Evolutionary conservation across 1,140 invertebrate genomes (phyloP).

Genomic region (Marisa cornuarietis): DNA sequence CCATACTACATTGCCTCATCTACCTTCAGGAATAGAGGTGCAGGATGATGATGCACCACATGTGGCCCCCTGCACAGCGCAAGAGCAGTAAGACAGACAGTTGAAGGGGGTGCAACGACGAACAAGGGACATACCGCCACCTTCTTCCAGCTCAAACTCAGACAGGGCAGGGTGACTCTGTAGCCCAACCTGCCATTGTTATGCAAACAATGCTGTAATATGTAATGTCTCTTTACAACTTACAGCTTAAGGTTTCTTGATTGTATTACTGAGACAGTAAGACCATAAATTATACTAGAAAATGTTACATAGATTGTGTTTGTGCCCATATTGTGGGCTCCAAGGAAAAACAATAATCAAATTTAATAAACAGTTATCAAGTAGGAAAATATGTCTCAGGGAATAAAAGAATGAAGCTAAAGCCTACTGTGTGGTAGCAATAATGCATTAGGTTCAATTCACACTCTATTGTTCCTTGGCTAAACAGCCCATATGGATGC

Average conservation of each 20-base stretch:
- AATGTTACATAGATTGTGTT: too few species aligned
- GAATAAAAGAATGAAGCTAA: too few species aligned
- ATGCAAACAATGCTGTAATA: too few species aligned
- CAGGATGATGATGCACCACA: slow-evolving; percentile 15
- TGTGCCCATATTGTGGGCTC: too few species aligned
- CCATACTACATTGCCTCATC: neutral
- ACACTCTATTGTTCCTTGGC: too few species aligned
- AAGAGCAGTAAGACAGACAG: slow-evolving; percentile 42
- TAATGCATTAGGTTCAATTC: too few species aligned
- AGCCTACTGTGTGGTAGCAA: too few species aligned
- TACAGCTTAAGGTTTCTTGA: too few species aligned
- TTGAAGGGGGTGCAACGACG: slow-evolving; percentile 33
- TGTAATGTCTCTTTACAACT: neutral
- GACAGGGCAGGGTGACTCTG: slow-evolving; percentile 34
- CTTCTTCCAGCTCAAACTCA: slow-evolving; percentile 24
- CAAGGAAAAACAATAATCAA: too few species aligned
- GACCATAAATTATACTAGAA: neutral
- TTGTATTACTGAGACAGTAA: neutral
- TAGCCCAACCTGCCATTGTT: slow-evolving; percentile 35
- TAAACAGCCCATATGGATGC: too few species aligned
- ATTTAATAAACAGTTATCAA: too few species aligned
- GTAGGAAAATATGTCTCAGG: too few species aligned
- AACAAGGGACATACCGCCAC: slow-evolving; percentile 25
- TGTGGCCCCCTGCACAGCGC: slow-evolving; percentile 28
- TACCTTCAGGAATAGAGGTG: neutral